phyloP scores from a whole-genome alignment of 2,113 vertebrate genomes.

The Myiopsitta monachus region DNA sequence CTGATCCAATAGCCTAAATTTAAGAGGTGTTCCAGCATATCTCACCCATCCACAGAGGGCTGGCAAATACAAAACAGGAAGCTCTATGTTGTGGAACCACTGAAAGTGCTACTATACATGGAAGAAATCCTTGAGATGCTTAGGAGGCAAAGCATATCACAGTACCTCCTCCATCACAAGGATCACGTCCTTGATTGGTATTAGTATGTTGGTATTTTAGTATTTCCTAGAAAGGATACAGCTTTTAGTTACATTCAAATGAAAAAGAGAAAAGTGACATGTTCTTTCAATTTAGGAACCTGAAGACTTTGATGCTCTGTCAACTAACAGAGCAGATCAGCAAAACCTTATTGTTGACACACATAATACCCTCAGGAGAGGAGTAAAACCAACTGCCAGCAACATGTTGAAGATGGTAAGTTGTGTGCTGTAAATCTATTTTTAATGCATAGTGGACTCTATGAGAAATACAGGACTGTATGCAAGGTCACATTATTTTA shows the following conservation, averaged over 20 bases:
- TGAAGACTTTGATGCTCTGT: neutral
- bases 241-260: neutral
- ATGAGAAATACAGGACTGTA: neutral
- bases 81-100: neutral
- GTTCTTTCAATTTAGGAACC: neutral
- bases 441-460: neutral
- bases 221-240: neutral
- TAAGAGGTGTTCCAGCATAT: neutral
- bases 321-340: neutral
- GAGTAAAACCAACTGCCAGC: conserved; percentile 53
- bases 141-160: neutral
- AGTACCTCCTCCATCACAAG: neutral
- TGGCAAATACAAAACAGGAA: neutral
- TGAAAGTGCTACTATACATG: neutral
- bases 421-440: neutral
- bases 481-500: neutral
- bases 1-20: neutral
- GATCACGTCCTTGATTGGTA: neutral
- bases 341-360: conserved; percentile 51
- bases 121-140: neutral
- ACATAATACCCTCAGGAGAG: conserved; percentile 63
- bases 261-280: neutral
- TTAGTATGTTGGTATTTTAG: neutral
- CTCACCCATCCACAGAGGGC: no score
- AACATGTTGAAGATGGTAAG: conserved; percentile 75